Base-by-base conservation (phyloP, 2,888 invertebrate species). In the Platypus cylindrus region DNA sequence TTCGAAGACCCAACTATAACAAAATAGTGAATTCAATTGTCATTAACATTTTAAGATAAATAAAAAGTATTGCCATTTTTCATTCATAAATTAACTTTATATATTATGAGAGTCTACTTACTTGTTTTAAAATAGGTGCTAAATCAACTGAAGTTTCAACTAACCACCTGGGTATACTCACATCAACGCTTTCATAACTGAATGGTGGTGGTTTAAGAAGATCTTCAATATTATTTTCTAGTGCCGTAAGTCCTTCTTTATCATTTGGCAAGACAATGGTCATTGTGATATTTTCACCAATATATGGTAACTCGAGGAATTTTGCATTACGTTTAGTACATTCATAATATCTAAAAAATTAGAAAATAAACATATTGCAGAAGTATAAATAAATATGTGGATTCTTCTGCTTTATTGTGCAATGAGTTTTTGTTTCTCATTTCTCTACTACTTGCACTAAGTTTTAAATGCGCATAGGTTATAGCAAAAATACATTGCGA, bases 281-380 rank as follows among this genome's bases (percentile, higher is more conserved):
- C 48, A 53, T 50, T 1, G 48, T 40, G 14, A 48, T 36, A 16
- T 51, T 48, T 12, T 34, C 41, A 25, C 49, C 50, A 31, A 40
- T 11, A 35, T 54, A 54, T 1, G 54, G 54, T 26, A 58, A 32
- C 43, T 56, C 53, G 29, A 59, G 35, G 31, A 55, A 53, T 43
- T 56, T 49, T 3, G 53, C 53, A 26, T 54, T 47, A 20, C 53
- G 34, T 26, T 48, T 45, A 1, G 34, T 13, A 32, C 48, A 48
- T 28, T 54, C 53, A 36, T 52, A 54, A 35, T 55, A 59, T 30
- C 47, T 49, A 25, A 43, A 55, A 13, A 31, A 14, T 15, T 15
- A n/a, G n/a, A n/a, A n/a, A 27, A 14, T 13, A 11, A 20, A 17
- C 20, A 18, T 9, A 30, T 7, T 17, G 9, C 20, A 18, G 13